Evolutionary conservation across 2,888 invertebrate species (phyloP), one percentile per base, ranked within the genome.

Genomic region (Drosophila pseudotakahashii): DNA sequence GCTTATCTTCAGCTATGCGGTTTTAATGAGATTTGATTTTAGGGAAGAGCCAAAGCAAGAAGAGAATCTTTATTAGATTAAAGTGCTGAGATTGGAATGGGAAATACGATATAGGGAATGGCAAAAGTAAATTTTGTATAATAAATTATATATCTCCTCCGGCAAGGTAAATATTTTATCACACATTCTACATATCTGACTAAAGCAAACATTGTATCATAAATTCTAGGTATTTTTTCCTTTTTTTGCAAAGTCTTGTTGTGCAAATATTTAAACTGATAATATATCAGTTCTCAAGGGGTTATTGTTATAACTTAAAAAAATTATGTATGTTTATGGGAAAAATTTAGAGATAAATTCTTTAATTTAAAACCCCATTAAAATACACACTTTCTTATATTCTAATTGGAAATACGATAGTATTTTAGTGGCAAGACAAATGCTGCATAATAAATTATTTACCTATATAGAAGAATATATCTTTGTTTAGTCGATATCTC

Each of bases 61-160:
- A 75, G 50, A 64, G 51, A 58, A 67, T 73, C 71, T 62, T 75
- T 48, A 55, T 66, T 72, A 81, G 77, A 81, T 81, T 84, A 84
- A 53, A 75, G 63, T 75, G 75, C 79, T 68, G 62, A 47, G 44
- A 62, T 42, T 19, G 16, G 36, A 6, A 26, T 36, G 34, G 37
- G n/a, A 47, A 47, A 54, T 39, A 23, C n/a, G 54, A 19, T 39
- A 55, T 48, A 26, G 58, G 44, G 42, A 19, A 16, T 36, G 59
- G 34, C 26, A 42, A 10, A 23, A 6, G 45, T 13, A 62, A 52
- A 66, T 62, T 47, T 66, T 62, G 45, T 39, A 63, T 47, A 66
- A 41, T 47, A 62, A 64, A 51, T 62, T 23, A 45, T 61, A 30
- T 50, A 59, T 50, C 34, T 16, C 34, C 34, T 16, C 34, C 5